Conservation (phyloP, 2,888 invertebrate species). For the Hydropsyche betteni region DNA sequence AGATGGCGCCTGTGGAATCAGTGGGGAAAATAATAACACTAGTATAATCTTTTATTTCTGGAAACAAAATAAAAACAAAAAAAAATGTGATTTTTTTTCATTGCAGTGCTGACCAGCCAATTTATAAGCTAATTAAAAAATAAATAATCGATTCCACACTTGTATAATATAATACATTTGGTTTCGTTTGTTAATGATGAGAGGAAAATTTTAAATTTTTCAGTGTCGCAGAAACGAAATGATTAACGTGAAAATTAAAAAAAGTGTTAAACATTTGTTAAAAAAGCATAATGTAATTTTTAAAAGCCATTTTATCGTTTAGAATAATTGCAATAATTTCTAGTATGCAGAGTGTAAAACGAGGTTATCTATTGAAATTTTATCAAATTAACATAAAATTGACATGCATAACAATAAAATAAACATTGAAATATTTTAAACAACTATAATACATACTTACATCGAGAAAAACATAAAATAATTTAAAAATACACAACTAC, state of each 20-base stretch:
- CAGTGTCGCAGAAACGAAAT: background rate
- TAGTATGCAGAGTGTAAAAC: no score
- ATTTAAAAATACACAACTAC: background rate
- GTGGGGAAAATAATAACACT: constrained; percentile 79
- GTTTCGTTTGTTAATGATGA: background rate
- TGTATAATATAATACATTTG: constrained; percentile 15
- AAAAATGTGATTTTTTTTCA: constrained; percentile 47
- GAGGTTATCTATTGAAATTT: no score
- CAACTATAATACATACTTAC: no score
- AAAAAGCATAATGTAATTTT: no score
- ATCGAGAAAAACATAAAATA: background rate
- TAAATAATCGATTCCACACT: constrained; percentile 44
- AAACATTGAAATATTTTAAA: background rate
- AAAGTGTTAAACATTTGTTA: background rate
- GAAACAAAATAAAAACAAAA: constrained; percentile 55
- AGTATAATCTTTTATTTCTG: constrained; percentile 76
- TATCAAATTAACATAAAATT: background rate
- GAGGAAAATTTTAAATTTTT: background rate
- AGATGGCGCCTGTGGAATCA: constrained; percentile 76
- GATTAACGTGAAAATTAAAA: background rate
- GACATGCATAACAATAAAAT: background rate
- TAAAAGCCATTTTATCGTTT: no score
- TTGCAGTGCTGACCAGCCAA: constrained; percentile 36
- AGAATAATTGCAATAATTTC: no score
- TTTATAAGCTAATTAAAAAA: constrained; percentile 44